Evolutionary conservation across 2,113 vertebrate species (phyloP).

Genomic region (Lucifuga dentata): DNA sequence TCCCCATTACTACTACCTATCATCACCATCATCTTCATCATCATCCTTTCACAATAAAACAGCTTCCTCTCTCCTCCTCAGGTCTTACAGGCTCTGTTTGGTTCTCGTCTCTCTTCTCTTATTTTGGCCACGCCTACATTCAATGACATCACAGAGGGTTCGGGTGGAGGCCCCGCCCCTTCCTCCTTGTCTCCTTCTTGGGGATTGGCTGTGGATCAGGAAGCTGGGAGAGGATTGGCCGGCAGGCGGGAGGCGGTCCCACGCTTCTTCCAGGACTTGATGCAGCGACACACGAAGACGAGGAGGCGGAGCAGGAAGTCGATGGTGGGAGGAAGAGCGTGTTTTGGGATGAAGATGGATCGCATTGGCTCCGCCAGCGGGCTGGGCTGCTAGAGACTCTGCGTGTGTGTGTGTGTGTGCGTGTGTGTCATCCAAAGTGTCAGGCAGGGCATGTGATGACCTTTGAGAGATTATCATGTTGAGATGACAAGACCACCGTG

Average conservation of each 20-base stretch:
- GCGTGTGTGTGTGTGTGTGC: no score
- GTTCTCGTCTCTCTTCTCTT: constrained; percentile 69
- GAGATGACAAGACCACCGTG: no score
- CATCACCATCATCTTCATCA: background rate
- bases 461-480: no score
- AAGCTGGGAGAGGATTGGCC: background rate
- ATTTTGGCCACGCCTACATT: constrained; percentile 52
- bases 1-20: no score
- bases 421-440: no score
- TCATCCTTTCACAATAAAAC: background rate
- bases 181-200: background rate
- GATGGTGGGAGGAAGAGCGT: constrained; percentile 73
- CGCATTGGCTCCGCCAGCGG: constrained; percentile 86
- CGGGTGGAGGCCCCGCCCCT: constrained; percentile 6
- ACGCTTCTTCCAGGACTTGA: constrained; percentile 72
- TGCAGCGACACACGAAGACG: constrained; percentile 70
- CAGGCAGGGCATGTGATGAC: no score
- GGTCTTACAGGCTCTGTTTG: constrained; percentile 74
- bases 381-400: constrained; percentile 77
- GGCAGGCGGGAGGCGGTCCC: constrained; percentile 30
- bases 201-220: background rate
- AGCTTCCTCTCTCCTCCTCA: constrained; percentile 38
- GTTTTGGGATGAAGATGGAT: constrained; percentile 88
- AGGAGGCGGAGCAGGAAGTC: constrained; percentile 77
- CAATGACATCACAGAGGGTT: constrained; percentile 72